A percentile compares a stretch with the other conserved stretches of the same genome.
These are phyloP conservation scores for Potorous gilbertii DNA, from an alignment of 2,797 vertebrate species.

Conservation along the genomic window DNA sequence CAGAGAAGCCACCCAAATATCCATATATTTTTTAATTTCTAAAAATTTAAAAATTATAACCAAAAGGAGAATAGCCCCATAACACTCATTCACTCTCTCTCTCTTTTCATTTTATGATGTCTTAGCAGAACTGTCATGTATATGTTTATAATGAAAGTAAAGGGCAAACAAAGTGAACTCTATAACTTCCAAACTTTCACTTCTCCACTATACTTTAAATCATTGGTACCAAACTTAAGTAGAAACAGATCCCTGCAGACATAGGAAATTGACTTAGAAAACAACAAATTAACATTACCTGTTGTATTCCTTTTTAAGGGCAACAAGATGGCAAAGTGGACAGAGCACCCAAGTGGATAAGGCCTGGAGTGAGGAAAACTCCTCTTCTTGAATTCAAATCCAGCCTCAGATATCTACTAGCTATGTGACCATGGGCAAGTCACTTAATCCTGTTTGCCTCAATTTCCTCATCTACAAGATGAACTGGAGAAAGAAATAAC, in stretches of 20 bases:
- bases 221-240: background rate
- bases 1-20: background rate
- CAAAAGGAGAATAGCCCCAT: background rate
- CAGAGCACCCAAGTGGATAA: background rate
- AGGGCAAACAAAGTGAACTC: background rate
- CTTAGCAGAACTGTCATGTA: background rate
- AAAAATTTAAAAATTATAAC: background rate
- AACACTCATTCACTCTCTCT: no score
- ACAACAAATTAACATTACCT: background rate
- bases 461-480: background rate
- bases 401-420: background rate
- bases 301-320: background rate
- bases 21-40: background rate
- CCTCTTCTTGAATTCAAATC: background rate
- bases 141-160: background rate
- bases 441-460: background rate
- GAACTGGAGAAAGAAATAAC: background rate
- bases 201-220: background rate
- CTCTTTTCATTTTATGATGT: background rate
- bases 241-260: background rate
- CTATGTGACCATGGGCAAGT: background rate
- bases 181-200: background rate
- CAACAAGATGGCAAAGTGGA: background rate
- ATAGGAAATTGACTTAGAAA: background rate
- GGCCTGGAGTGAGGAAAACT: background rate